Base-by-base conservation (phyloP, 2,888 invertebrate species). In the Drosophila stalkeri region DNA sequence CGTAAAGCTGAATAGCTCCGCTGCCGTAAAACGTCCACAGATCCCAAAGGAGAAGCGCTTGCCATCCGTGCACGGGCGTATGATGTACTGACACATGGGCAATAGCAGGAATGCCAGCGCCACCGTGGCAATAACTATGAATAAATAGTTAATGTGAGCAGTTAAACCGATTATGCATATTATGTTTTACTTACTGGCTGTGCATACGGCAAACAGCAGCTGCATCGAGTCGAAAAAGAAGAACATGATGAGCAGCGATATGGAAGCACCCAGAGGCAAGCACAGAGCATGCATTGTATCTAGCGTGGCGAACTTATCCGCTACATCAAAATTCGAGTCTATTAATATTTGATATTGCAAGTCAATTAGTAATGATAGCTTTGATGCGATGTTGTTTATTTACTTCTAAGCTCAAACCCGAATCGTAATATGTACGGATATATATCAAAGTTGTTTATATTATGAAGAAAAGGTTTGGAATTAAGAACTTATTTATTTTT, bases 221-320 rank as follows among this genome's bases (percentile, higher is more conserved):
- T 99, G 99, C 97, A 99, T 98, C 66, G 99, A 99, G 94, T 99
- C 99, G 92, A 99, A 99, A 94, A 99, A 99, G 95, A 99, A 98
- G 94, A 99, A 99, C 99, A 99, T 99, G 91, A 99, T 96, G 74
- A 99, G 96, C 78, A 99, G 95, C 73, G 99, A 99, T 88, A 98
- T 96, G 77, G 99, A 99, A 86, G 99, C 99, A 91, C 98, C 98
- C 77, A 98, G 94, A 68, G 99, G 99, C 93, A 99, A 95, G 94
- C 99, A 98, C 91, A 99, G 95, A 87, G 99, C 99, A 94, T 99
- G 99, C 96, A 99, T 97, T 70, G 98, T 98, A 94, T 99, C 98
- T 92, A 99, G 94, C 0, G 99, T 99, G 93, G 99, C 98, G 78
- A 99, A 96, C 93, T 96, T 95, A 94, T 94, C 90, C 91, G 91